These are phyloP conservation scores for Anarsia innoxiella DNA, from an alignment of 2,888 invertebrate genomes.

Conservation along the genomic window DNA sequence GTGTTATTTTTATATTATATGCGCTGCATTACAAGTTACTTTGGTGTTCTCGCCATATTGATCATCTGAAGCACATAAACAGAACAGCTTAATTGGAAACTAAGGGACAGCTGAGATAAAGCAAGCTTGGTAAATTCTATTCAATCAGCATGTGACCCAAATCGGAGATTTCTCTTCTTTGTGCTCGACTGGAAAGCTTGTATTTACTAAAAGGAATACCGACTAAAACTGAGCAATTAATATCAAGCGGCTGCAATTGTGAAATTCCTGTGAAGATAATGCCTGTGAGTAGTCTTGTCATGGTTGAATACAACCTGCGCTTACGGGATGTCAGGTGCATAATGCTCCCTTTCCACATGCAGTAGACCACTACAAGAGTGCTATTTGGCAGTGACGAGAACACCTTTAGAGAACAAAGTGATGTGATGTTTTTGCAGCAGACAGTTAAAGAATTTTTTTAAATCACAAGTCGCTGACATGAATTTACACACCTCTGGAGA, in stretches of 20 bases:
- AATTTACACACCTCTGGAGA: neutral
- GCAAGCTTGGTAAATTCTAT: constrained; percentile 43
- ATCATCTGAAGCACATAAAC: constrained; percentile 12
- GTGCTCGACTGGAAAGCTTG: constrained; percentile 39
- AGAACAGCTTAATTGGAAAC: constrained; percentile 16
- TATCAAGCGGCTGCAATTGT: constrained; percentile 16
- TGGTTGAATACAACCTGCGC: constrained; percentile 57
- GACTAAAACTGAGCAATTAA: constrained; percentile 16
- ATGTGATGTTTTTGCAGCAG: neutral
- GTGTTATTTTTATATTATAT: constrained; percentile 44
- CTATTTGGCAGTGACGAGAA: constrained; percentile 13
- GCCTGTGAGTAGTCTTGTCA: constrained; percentile 48
- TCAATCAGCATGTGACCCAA: constrained; percentile 74
- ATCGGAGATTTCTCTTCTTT: constrained; percentile 71
- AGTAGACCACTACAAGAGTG: constrained; percentile 10
- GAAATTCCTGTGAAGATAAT: constrained; percentile 28
- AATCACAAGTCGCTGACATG: too few species aligned
- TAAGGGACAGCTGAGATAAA: constrained; percentile 19
- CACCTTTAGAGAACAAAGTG: constrained; percentile 2
- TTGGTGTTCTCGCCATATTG: constrained; percentile 18
- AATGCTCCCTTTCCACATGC: constrained; percentile 16
- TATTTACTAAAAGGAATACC: constrained; percentile 26
- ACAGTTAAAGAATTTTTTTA: neutral
- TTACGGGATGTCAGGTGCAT: constrained; percentile 55
- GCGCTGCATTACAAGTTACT: constrained; percentile 26